Conservation (phyloP, 2,797 vertebrate genomes). For the Triplophysa yarkandensis region DNA sequence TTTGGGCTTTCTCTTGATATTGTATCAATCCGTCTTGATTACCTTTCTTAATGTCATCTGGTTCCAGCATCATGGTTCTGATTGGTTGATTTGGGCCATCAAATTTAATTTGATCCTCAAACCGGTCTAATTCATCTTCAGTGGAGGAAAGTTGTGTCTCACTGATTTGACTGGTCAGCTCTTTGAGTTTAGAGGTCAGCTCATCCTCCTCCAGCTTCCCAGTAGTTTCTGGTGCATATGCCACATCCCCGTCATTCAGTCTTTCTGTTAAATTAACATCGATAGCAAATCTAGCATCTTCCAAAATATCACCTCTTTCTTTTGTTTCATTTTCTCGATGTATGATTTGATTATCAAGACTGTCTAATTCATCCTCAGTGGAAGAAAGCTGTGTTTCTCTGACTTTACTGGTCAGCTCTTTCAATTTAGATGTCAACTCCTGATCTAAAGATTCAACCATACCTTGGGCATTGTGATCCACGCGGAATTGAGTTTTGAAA, state of each 20-base stretch:
- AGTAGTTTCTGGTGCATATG: background rate
- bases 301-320: slow-evolving; percentile 53
- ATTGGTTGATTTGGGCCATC: background rate
- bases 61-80: background rate
- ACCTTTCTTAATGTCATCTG: background rate
- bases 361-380: slow-evolving; percentile 73
- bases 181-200: slow-evolving; percentile 48
- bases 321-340: slow-evolving; percentile 27
- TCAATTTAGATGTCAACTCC: slow-evolving; percentile 52
- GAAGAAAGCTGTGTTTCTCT: slow-evolving; percentile 66
- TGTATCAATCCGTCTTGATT: background rate
- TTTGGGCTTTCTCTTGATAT: background rate
- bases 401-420: slow-evolving; percentile 31
- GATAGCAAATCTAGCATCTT: slow-evolving; percentile 61
- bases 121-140: slow-evolving; percentile 70
- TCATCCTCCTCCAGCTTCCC: slow-evolving; percentile 3
- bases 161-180: slow-evolving; percentile 31
- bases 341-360: slow-evolving; percentile 43
- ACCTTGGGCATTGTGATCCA: slow-evolving; percentile 11
- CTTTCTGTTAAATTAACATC: slow-evolving; percentile 40
- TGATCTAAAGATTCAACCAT: slow-evolving; percentile 43
- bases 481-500: slow-evolving; percentile 6
- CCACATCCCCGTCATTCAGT: background rate
- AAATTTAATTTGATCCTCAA: background rate
- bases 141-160: slow-evolving; percentile 68